Evolutionary conservation across 2,113 vertebrate genomes (phyloP), one percentile per base, ranked within the genome.

Genomic region (Ameiurus melas): DNA sequence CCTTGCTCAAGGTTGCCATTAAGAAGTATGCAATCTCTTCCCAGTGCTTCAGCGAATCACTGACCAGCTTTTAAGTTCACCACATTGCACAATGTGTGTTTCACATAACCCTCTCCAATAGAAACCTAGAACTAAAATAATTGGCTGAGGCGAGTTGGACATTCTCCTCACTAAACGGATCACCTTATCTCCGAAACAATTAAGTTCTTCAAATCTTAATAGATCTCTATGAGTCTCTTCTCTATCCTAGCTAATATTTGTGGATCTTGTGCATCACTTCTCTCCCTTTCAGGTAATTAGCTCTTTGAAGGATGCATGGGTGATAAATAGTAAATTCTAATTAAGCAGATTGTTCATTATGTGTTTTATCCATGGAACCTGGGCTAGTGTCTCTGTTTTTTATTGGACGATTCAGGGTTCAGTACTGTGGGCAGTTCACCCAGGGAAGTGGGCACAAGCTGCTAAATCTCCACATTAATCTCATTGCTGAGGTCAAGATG

Each of bases 201-300:
- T 14, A 60, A 33, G 73, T 53, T 85, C 66, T 36, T n/a, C 85
- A 86, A 88, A 83, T 77, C 30, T 85, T 60, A 87, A 89, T 75
- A 82, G 78, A 53, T 36, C 39, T 89, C 58, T 10, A 16, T 79
- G 79, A 68, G 10, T 73, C 62, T 27, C 30, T 89, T 66, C 47
- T 87, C 53, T 66, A 25, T 68, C 51, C 68, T 12, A 43, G 71
- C 53, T 88, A 71, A 77, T 70, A 77, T 88, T 83, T 83, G 33
- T 62, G 33, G 57, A 17, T 47, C 22, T 83, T 89, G 75, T 60
- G 6, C 64, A 89, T 86, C 86, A 84, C 83, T 90, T 91, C 90
- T 93, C 91, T 93, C 89, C 92, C 91, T 92, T 93, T 92, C 90
- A 93, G 91, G 94, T 91, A 95, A 93, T 93, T 92, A 87, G 83